Base-by-base conservation (phyloP, 2,113 vertebrate genomes). In the Chloebia gouldiae region DNA sequence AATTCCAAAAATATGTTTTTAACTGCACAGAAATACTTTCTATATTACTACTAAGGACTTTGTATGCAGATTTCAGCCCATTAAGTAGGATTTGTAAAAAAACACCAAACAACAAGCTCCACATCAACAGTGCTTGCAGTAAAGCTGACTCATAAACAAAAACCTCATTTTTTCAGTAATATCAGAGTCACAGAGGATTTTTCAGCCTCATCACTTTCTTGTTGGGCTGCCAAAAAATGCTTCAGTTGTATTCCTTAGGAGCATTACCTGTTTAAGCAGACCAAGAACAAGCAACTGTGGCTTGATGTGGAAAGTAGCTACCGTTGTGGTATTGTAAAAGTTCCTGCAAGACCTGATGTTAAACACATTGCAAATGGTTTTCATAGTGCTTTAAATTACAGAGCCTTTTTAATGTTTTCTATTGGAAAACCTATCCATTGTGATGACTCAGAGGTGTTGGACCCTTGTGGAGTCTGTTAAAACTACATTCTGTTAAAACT, bases 1-100 rank as follows among this genome's bases (percentile, higher is more conserved):
- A 80, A 86, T 88, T 85, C 53, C 57, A 76, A 7, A 57, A 56
- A 70, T 39, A 60, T 6, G 13, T 14, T 84, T 79, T 60, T 68
- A 69, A 72, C 33, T 63, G 54, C 56, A 94, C 21, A 79, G 50
- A 84, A 93, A 86, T 65, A 63, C 28, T 70, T 92, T 49, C 37
- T 72, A 2, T 51, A 28, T 47, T 70, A 63, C 20, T 40, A 18
- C 27, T 61, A 31, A 73, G 51, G 51, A 39, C 15, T 71, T 35
- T 35, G 11, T 12, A 73, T 47, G 37, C 47, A 81, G 60, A 73
- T 57, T 81, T 76, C 27, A 87, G 19, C 28, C 31, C 30, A 35
- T 63, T 16, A 42, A 64, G 27, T 16, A 66, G 27, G 59, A 27
- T 15, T 54, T 66, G n/a, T 53, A 35, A 44, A 75, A 42, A 13